phyloP scores from a whole-genome alignment of 2,888 invertebrate genomes.

The Temnothorax unifasciatus region DNA sequence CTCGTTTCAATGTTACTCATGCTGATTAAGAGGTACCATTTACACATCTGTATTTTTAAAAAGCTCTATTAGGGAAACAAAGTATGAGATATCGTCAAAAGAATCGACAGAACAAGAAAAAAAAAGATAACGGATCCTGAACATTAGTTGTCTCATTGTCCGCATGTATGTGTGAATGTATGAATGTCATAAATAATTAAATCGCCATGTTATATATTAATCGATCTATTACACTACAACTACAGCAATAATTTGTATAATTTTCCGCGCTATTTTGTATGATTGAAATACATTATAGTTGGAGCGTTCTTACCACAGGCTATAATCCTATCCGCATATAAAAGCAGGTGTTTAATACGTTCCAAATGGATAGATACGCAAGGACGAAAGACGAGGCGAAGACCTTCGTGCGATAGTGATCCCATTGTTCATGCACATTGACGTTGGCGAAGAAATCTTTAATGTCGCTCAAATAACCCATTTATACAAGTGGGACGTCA shows the following conservation, averaged over 20 bases:
- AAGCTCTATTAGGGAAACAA: background rate
- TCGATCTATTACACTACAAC: too few relatives aligned
- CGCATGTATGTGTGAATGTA: background rate
- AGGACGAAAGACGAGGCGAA: constrained; percentile 28
- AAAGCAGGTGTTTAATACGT: constrained; percentile 27
- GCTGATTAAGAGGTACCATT: background rate
- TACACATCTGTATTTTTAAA: constrained; percentile 2
- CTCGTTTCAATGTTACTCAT: background rate
- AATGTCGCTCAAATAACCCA: background rate
- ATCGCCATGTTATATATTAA: background rate
- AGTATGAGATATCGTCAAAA: background rate
- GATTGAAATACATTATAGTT: background rate
- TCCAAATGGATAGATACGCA: constrained; percentile 28
- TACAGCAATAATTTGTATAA: too few relatives aligned
- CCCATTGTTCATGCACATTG: constrained; percentile 32
- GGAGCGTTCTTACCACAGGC: background rate
- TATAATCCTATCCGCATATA: constrained; percentile 8
- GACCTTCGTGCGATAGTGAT: constrained; percentile 21
- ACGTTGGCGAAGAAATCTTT: background rate
- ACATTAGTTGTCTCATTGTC: background rate
- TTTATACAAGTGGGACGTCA: constrained; percentile 3
- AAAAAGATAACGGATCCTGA: background rate
- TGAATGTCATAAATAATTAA: background rate
- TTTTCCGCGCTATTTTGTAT: background rate
- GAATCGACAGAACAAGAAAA: background rate